phyloP scores from a whole-genome alignment of 2,797 vertebrate species.

The Iguana delicatissima region DNA sequence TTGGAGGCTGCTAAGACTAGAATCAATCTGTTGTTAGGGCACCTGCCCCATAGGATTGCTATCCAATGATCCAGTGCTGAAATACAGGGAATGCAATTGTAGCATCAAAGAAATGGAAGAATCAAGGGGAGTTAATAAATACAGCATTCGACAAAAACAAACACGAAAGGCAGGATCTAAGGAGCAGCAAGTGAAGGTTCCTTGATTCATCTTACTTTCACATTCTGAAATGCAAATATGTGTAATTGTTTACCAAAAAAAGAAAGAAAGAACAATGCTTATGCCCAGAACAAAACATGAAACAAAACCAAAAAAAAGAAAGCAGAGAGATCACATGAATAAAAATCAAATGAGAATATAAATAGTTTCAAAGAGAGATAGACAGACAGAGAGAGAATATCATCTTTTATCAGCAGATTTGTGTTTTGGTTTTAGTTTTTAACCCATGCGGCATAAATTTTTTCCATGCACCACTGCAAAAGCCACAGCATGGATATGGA shows the following conservation, averaged over 20 bases:
- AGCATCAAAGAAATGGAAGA: slow-evolving; percentile 17
- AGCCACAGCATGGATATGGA: not conserved
- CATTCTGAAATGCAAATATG: slow-evolving; percentile 57
- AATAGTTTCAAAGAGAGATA: slow-evolving; percentile 34
- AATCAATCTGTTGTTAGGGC: not conserved
- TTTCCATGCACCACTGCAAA: slow-evolving; percentile 8
- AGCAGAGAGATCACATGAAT: slow-evolving; percentile 26
- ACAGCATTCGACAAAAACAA: not conserved
- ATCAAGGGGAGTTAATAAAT: slow-evolving; percentile 21
- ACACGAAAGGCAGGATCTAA: slow-evolving; percentile 4
- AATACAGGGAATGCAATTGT: not conserved
- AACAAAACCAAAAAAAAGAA: not conserved
- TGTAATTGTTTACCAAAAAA: slow-evolving; percentile 45
- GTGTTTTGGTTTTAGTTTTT: slow-evolving; percentile 2
- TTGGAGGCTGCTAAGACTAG: not conserved
- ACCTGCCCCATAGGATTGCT: not conserved
- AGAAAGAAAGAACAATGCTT: not conserved
- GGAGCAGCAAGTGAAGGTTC: not conserved
- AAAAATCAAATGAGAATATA: slow-evolving; percentile 49
- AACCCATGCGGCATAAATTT: not conserved
- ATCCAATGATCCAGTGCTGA: not conserved
- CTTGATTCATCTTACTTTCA: slow-evolving; percentile 31
- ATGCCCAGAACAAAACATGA: slow-evolving; percentile 12
- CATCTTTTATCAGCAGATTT: not conserved
- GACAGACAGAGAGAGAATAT: not conserved